phyloP scores from a whole-genome alignment of 2,113 vertebrate genomes.

The Sebastes fasciatus region DNA sequence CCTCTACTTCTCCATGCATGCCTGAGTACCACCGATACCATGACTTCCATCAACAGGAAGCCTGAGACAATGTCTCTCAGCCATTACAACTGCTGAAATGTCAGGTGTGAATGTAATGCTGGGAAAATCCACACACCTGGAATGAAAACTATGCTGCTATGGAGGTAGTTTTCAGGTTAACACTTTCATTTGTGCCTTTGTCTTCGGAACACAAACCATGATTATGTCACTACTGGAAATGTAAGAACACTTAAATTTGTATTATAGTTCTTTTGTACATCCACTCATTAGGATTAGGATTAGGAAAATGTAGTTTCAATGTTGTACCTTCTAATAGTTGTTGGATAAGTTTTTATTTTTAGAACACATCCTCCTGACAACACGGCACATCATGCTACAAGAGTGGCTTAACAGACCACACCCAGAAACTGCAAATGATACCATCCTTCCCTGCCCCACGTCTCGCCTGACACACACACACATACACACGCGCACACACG shows the following conservation, averaged over 20 bases:
- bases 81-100: not conserved
- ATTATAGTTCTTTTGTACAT: not conserved
- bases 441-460: not conserved
- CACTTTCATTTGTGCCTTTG: slow-evolving; percentile 2
- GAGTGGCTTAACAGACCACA: slow-evolving; percentile 55
- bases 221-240: not conserved
- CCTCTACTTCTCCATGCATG: slow-evolving; percentile 43
- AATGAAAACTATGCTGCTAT: not conserved
- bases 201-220: not conserved
- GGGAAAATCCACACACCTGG: not conserved
- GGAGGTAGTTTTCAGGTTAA: slow-evolving; percentile 17
- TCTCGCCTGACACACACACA: not conserved
- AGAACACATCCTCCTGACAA: not conserved
- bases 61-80: slow-evolving; percentile 1
- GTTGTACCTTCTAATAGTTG: not conserved
- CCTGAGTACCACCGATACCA: slow-evolving; percentile 61
- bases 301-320: not conserved
- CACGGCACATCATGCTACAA: slow-evolving; percentile 4
- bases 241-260: not conserved
- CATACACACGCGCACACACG: not conserved
- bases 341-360: slow-evolving; percentile 4
- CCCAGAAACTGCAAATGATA: slow-evolving; percentile 80
- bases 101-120: not conserved
- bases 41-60: slow-evolving; percentile 40
- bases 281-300: not conserved